Evolutionary conservation across 2,797 vertebrate species (phyloP).

Genomic region (Dallia pectoralis): DNA sequence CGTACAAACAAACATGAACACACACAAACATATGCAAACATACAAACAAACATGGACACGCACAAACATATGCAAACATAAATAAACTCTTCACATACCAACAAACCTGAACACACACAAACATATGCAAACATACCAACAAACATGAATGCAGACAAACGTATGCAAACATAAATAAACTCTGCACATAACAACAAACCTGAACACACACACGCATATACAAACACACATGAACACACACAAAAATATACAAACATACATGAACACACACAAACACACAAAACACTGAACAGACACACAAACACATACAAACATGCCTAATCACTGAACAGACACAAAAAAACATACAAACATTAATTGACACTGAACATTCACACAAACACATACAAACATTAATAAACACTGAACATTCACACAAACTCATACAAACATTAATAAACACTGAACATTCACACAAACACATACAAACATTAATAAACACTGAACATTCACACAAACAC

Average conservation of each 20-base stretch:
- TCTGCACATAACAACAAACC: not conserved
- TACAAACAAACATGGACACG: not conserved
- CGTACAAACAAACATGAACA: no score
- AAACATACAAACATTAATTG: not conserved
- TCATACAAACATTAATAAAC: not conserved
- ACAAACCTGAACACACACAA: not conserved
- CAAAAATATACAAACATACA: not conserved
- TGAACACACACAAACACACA: no score
- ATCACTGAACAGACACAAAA: no score
- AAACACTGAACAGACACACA: not conserved
- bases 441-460: not conserved
- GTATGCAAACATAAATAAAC: not conserved
- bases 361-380: not conserved
- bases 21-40: not conserved
- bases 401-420: not conserved
- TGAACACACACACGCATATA: not conserved
- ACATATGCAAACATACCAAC: not conserved
- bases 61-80: not conserved
- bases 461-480: not conserved
- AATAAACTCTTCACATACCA: not conserved
- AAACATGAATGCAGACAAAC: not conserved
- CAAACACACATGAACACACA: not conserved
- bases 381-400: not conserved
- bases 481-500: not conserved
- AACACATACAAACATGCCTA: not conserved